These are phyloP conservation scores for Actenoides lindsayi DNA, from an alignment of 2,113 vertebrate species.

Conservation along the genomic window DNA sequence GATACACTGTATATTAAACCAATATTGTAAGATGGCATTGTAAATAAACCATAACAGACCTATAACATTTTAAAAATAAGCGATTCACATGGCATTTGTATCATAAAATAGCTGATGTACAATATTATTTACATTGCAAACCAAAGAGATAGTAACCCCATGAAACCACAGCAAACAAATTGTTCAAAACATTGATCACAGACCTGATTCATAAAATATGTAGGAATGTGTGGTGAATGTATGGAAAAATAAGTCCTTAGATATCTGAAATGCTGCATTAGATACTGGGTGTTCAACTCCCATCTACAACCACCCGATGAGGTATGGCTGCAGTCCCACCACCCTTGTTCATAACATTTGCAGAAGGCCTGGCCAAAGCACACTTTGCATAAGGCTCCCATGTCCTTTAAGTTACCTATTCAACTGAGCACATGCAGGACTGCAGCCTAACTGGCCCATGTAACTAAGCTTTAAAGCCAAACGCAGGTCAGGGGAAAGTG, in stretches of 20 bases:
- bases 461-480: neutral
- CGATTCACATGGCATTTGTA: conserved; percentile 61
- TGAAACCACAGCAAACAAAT: conserved; percentile 55
- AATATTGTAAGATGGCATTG: conserved; percentile 46
- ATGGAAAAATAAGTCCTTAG: neutral
- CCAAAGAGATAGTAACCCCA: conserved; percentile 55
- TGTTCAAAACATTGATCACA: conserved; percentile 40
- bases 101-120: conserved; percentile 73
- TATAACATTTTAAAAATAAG: conserved; percentile 65
- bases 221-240: neutral
- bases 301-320: neutral
- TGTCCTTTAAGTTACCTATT: neutral
- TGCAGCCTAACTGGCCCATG: neutral
- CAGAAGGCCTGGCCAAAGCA: neutral
- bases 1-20: conserved; percentile 58
- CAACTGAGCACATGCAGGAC: neutral
- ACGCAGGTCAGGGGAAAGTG: neutral
- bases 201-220: conserved; percentile 65
- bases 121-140: conserved; percentile 75
- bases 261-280: neutral
- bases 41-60: conserved; percentile 58
- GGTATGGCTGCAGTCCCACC: neutral
- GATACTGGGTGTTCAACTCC: neutral
- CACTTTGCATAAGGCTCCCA: neutral
- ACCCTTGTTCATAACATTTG: neutral